Evolutionary conservation across 1,140 invertebrate species (phyloP), one percentile per base, ranked within the genome.

Genomic region (Mercenaria mercenaria): DNA sequence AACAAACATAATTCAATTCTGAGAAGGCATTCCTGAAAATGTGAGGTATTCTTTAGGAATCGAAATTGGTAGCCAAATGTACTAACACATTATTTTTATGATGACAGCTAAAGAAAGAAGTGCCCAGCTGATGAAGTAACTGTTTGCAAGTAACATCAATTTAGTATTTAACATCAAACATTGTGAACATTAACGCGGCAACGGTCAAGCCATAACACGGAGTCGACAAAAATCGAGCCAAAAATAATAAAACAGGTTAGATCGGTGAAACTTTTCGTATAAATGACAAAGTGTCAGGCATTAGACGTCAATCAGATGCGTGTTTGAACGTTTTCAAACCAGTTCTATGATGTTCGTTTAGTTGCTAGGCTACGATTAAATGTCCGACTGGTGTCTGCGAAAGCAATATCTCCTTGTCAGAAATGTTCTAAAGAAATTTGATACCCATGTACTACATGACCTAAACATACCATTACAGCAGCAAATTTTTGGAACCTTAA

Each of bases 261-360:
- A 52, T 52, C 50, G 76, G 47, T 56, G 76, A 79, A 52, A 79
- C 26, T 52, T 56, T 79, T 79, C 76, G 29, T 39, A 79, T 79
- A 79, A 79, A 79, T 56, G 76, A 79, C 76, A 79, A 79, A 32
- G 76, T 79, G 76, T 79, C 76, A 79, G 50, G 3, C 15, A 79
- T 4, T 79, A 52, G 2, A 52, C 29, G 76, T 56, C 76, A 56
- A 20, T 79, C 32, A 23, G 29, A 37, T 10, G 26, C 26, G 32
- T 37, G 50, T 79, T 79, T 79, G 50, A 56, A 56, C n/a, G 29
- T 37, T 52, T 79, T 15, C 8, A 79, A 59, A 29, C 67, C 13
- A 41, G 10, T 23, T 72, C 67, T 72, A 23, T 72, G 15, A 37
- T 29, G 34, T 39, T 72, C 67, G 20, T 72, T 39, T 1, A 41